Evolutionary conservation across 1,140 invertebrate species (phyloP), one percentile per base, ranked within the genome.

Genomic region (Lycorma delicatula): DNA sequence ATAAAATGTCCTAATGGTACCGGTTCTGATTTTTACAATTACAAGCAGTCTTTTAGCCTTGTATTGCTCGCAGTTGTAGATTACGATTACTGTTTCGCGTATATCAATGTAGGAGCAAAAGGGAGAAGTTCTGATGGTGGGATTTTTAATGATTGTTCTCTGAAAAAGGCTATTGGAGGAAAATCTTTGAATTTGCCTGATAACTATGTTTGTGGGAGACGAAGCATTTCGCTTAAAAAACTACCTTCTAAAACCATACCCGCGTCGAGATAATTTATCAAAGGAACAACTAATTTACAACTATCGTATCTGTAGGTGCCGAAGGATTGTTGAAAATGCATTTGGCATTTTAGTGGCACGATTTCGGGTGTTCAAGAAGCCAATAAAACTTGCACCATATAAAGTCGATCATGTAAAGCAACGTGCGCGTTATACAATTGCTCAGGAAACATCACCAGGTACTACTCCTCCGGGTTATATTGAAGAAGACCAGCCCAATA

Each of bases 211-310:
- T 64, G 63, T 78, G 25, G 76, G 67, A 13, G 75, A 79, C 66
- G 72, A 76, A 48, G 73, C 72, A 38, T 81, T 79, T 66, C 61
- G 73, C 28, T 52, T 77, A 31, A 59, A 59, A 47, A 38, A 58
- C 49, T 61, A 72, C 57, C 54, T 77, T 34, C 67, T 75, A 70
- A 74, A 74, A 62, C 74, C 75, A 55, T 77, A 65, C 64, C 58
- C 62, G 22, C 65, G 62, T 31, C 62, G 66, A 34, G 59, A 66
- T 36, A 16, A 20, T 13, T 20, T 22, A 20, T 16, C 2, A 7
- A 44, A 44, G 41, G 16, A 44, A 20, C 41, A 44, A 44, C n/a
- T n/a, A n/a, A n/a, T n/a, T n/a, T n/a, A n/a, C n/a, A n/a, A n/a
- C n/a, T 22, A 44, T 44, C 41, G 41, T 13, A 9, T 44, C 7